These are phyloP conservation scores for Cephus pulcher DNA, from an alignment of 2,888 invertebrate genomes.

Conservation along the genomic window DNA sequence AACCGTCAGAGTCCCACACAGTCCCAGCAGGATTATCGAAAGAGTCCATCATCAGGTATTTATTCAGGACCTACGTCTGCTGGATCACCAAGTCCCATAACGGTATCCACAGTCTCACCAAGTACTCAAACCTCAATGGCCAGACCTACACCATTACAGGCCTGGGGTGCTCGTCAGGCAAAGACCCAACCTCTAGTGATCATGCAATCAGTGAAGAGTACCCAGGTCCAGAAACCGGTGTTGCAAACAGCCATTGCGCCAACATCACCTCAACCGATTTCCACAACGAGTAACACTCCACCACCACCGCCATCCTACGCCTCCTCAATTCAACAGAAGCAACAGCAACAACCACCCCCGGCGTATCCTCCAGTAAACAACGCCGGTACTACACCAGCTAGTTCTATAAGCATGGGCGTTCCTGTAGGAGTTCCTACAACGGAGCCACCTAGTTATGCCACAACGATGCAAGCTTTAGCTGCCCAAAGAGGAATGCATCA, in stretches of 20 bases:
- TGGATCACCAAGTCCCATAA: slow-evolving; percentile 86
- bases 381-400: slow-evolving; percentile 55
- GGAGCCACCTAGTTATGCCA: slow-evolving; percentile 92
- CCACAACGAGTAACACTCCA: slow-evolving; percentile 67
- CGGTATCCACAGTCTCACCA: slow-evolving; percentile 75
- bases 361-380: slow-evolving; percentile 71
- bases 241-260: slow-evolving; percentile 96
- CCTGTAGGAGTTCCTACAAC: slow-evolving; percentile 77
- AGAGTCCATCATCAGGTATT: slow-evolving; percentile 88
- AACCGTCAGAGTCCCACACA: slow-evolving; percentile 89
- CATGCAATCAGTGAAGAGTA: slow-evolving; percentile 96
- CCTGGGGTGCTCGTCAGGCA: slow-evolving; percentile 88
- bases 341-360: slow-evolving; percentile 71
- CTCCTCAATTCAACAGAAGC: slow-evolving; percentile 83
- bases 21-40: slow-evolving; percentile 81
- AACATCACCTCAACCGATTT: slow-evolving; percentile 77
- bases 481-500: slow-evolving; percentile 77
- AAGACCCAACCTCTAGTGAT: slow-evolving; percentile 93
- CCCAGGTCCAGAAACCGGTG: slow-evolving; percentile 94
- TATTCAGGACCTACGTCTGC: slow-evolving; percentile 87
- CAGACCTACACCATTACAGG: slow-evolving; percentile 84
- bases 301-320: slow-evolving; percentile 87
- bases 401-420: slow-evolving; percentile 47
- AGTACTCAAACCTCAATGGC: slow-evolving; percentile 75
- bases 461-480: slow-evolving; percentile 84